Evolutionary conservation across 2,797 vertebrate species (phyloP).

Genomic region (Scolopax rusticola): DNA sequence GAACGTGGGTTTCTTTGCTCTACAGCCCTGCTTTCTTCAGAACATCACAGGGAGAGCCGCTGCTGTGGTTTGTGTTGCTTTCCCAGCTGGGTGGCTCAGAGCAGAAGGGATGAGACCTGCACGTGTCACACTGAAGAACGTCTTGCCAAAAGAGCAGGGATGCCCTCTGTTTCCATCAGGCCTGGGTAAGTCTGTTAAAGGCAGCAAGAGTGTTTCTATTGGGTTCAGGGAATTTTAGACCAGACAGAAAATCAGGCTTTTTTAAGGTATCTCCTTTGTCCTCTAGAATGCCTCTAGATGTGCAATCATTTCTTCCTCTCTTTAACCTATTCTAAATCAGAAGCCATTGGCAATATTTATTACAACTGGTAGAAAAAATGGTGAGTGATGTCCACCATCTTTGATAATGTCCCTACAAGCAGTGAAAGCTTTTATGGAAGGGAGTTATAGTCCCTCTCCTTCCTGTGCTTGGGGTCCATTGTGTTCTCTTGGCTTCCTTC

Average conservation of each 20-base stretch:
- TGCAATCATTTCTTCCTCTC: neutral
- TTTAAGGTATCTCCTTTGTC: neutral
- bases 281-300: rapidly evolving
- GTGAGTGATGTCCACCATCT: neutral
- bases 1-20: neutral
- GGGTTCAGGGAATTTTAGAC: neutral
- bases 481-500: neutral
- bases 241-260: neutral
- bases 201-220: neutral
- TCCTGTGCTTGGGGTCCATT: neutral
- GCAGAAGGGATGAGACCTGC: neutral
- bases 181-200: neutral
- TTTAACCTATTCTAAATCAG: neutral
- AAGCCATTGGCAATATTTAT: neutral
- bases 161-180: neutral
- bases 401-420: no score
- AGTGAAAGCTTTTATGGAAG: rapidly evolving
- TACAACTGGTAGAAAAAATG: neutral
- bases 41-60: neutral
- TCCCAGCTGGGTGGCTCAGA: rapidly evolving
- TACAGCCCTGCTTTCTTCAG: neutral
- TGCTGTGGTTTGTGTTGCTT: neutral
- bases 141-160: no score
- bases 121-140: rapidly evolving
- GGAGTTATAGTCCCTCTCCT: neutral